A percentile compares a stretch with the other conserved stretches of the same genome.
phyloP scores from a whole-genome alignment of 2,113 vertebrate species.

The Bufo bufo region DNA sequence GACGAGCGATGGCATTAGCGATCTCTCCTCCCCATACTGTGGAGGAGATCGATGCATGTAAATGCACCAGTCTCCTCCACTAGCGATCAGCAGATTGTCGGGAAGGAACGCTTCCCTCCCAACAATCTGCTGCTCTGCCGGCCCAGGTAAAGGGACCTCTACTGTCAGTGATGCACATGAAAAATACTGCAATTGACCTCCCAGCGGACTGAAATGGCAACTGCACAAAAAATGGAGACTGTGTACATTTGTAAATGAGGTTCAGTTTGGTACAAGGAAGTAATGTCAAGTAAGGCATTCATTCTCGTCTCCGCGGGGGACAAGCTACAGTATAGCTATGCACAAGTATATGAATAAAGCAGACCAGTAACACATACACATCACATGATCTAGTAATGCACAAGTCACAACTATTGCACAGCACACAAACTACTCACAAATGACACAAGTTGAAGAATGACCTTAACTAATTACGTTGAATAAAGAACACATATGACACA shows the following conservation, averaged over 20 bases:
- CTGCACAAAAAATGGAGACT: not conserved
- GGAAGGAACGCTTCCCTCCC: too few relatives aligned
- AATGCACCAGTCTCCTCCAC: too few relatives aligned
- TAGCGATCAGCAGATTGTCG: too few relatives aligned
- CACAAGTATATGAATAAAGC: not conserved
- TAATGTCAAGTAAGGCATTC: not conserved
- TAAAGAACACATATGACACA: slow-evolving; percentile 21
- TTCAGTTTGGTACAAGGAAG: not conserved
- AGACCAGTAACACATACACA: not conserved
- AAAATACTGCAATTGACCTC: not conserved
- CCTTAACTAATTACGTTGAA: not conserved
- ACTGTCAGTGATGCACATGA: too few relatives aligned
- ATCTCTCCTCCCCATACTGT: too few relatives aligned
- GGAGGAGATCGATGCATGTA: too few relatives aligned
- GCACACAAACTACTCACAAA: slow-evolving; percentile 13
- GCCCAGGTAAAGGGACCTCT: too few relatives aligned
- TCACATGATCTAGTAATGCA: slow-evolving; percentile 14
- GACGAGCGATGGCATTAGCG: too few relatives aligned
- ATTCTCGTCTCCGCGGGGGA: not conserved
- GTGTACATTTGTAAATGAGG: not conserved
- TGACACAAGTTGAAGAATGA: not conserved
- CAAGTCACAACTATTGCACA: slow-evolving; percentile 10
- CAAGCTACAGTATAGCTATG: not conserved
- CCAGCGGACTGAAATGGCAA: too few relatives aligned
- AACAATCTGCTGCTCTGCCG: too few relatives aligned